Evolutionary conservation across 2,113 vertebrate species (phyloP), one percentile per base, ranked within the genome.

Genomic region (Synchiropus splendidus): DNA sequence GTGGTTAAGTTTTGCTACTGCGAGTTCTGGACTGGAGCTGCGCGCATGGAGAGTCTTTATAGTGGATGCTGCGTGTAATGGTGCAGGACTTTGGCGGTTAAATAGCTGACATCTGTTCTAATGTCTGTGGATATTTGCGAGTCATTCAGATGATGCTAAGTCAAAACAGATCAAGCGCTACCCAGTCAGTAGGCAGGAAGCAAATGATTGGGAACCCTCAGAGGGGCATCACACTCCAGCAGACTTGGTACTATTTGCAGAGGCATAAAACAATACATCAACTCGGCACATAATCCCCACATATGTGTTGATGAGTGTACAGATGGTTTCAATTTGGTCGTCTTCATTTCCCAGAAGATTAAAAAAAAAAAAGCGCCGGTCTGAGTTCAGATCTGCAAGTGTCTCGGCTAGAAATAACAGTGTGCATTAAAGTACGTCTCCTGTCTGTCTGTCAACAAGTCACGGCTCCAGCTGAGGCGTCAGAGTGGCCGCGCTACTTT

Each of bases 401-500:
- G 41, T 44, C 59, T 54, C 2, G 1, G 43, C 57, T 54, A 50
- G 54, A 77, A 70, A 68, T 70, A 74, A 64, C 61, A 30, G 56
- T 27, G 34, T 43, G 56, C 48, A 42, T 70, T n/a, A 64, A 57
- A 67, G 43, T 39, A 44, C n/a, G 73, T 72, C 67, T 77, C 73
- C 71, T 21, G 60, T 48, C 54, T 57, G 71, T 77, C 73, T 70
- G 69, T 72, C 70, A 64, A 36, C 69, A 45, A 15, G 54, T 54
- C 36, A 21, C 32, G 1, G 49, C 71, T 67, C 16, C 45, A 9
- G 77, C 53, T 12, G 42, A 49, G 75, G 70, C 67, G 72, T 78
- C 74, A 72, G 57, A 39, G 65, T 53, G 65, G 64, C 67, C 55
- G 32, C 40, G 65, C 70, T 76, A 75, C 70, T 77, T 80, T 80